Conservation (phyloP, 2,888 invertebrate species). For the Dasysyrphus albostriatus region DNA sequence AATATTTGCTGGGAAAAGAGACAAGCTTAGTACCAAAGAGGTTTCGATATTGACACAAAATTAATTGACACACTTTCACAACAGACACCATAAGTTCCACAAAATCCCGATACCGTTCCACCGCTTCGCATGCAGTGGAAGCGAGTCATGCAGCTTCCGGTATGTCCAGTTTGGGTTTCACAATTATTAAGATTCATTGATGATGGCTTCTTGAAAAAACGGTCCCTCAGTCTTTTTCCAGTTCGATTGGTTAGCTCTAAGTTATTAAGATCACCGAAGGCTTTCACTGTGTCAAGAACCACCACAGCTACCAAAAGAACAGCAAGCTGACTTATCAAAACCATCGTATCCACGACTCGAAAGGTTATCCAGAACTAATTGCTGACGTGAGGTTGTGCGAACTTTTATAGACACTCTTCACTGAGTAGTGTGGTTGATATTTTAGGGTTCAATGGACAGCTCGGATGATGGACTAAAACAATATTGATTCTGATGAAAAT, state of each 20-base stretch:
- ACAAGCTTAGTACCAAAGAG: too few relatives aligned
- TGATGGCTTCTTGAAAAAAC: constrained; percentile 3
- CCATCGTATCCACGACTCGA: constrained; percentile 44
- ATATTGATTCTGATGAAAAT: constrained; percentile 55
- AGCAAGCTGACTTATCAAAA: constrained; percentile 6
- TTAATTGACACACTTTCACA: constrained; percentile 80
- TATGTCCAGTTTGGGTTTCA: constrained; percentile 79
- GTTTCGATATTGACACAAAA: too few relatives aligned
- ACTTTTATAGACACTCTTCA: constrained; percentile 57
- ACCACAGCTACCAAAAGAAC: not conserved
- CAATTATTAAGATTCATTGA: constrained; percentile 77
- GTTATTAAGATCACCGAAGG: constrained; percentile 14
- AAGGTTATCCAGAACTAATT: constrained; percentile 58
- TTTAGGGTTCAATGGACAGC: constrained; percentile 65
- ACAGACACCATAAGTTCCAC: constrained; percentile 82
- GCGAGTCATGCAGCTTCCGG: constrained; percentile 82
- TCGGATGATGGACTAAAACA: constrained; percentile 41
- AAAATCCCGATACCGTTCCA: constrained; percentile 81
- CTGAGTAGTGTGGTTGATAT: not conserved
- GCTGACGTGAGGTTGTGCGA: constrained; percentile 45
- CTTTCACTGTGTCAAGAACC: not conserved
- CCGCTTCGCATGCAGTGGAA: constrained; percentile 81
- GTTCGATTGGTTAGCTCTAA: constrained; percentile 28
- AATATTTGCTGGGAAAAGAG: constrained; percentile 79
- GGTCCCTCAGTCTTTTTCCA: constrained; percentile 25